phyloP scores from a whole-genome alignment of 23 tunicate genomes.

The Diplosoma virens region DNA sequence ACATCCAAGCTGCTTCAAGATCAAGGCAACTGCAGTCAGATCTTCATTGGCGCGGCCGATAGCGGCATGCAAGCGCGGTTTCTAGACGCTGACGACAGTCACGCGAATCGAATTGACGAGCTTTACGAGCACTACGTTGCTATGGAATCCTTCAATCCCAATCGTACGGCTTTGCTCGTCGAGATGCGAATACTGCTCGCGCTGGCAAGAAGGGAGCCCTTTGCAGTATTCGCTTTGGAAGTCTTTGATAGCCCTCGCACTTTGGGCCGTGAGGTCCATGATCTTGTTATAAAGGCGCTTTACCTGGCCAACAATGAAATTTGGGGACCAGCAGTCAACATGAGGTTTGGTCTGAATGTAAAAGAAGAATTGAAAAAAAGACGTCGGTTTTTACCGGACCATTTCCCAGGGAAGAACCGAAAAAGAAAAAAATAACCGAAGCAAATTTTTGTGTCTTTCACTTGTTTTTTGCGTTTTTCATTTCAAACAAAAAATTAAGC shows the following conservation, averaged over 20 bases:
- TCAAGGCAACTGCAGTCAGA: constrained; percentile 71
- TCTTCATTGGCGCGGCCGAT: constrained; percentile 89
- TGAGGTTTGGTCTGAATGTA: constrained; percentile 83
- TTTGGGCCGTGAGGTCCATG: constrained; percentile 75
- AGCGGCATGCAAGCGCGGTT: constrained; percentile 54
- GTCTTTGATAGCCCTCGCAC: constrained; percentile 71
- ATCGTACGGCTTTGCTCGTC: constrained; percentile 67
- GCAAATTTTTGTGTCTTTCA: background rate
- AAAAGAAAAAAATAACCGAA: constrained; percentile 39
- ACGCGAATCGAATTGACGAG: constrained; percentile 40
- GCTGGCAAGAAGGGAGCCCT: constrained; percentile 62
- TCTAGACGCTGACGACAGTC: constrained; percentile 65
- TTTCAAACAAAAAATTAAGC: no score
- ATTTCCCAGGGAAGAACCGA: constrained; percentile 82
- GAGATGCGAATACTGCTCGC: constrained; percentile 78
- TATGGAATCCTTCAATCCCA: constrained; percentile 65
- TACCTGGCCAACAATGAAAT: constrained; percentile 83
- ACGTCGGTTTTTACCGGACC: constrained; percentile 66
- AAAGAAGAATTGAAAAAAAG: constrained; percentile 88
- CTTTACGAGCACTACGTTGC: constrained; percentile 49
- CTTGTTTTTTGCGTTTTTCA: no score
- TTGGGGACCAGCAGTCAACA: constrained; percentile 95
- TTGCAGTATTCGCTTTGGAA: constrained; percentile 78
- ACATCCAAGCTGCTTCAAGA: constrained; percentile 53
- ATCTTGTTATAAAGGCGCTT: constrained; percentile 68